Base-by-base conservation (phyloP, 2,113 vertebrate genomes). In the Epinephelus fuscoguttatus region DNA sequence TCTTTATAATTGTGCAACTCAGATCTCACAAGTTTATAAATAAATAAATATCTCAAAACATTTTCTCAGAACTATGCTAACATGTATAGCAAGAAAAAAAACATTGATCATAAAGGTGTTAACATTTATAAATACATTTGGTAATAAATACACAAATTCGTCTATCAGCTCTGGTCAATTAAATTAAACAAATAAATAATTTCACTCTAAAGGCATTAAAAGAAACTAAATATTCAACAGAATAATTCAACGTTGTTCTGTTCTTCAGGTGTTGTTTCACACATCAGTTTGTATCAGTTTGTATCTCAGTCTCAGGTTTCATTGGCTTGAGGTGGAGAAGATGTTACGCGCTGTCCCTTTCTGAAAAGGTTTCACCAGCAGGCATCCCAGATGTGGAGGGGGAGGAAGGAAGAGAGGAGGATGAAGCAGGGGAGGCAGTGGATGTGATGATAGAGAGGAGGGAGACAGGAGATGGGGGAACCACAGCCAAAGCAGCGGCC, bases 381-480 rank as follows among this genome's bases (percentile, higher is more conserved):
- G 73, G 19, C 18, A 1, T 68, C 30, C 78, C 6, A 0, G 70
- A 71, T 1, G 79, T 14, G 11, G 42, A 45, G 42, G 9, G 42
- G 0, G 72, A 37, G 6, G 60, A 8, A 4, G 25, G 18, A 9
- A 40, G 15, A 11, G 60, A 6, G 33, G 73, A 76, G 4, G 70
- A 25, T 0, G 75, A 61, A 3, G 77, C 11, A 23, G 79, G n/a
- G 25, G 78, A 63, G 78, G 80, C 23, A 0, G 78, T 57, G 68
- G 85, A 84, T 2, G 81, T 88, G 69, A 86, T 68, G 86, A 86
- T 75, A 78, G 70, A 61, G 49, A 78, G 82, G 66, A 80, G 77
- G 60, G 81, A 70, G 50, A 33, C n/a, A 6, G 21, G 4, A 47
- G 84, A 59, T 10, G 76, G 49, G 0, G 33, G 6, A 17, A 4